Conservation (phyloP, 1,140 invertebrate genomes). For the Drosophila simulans region DNA sequence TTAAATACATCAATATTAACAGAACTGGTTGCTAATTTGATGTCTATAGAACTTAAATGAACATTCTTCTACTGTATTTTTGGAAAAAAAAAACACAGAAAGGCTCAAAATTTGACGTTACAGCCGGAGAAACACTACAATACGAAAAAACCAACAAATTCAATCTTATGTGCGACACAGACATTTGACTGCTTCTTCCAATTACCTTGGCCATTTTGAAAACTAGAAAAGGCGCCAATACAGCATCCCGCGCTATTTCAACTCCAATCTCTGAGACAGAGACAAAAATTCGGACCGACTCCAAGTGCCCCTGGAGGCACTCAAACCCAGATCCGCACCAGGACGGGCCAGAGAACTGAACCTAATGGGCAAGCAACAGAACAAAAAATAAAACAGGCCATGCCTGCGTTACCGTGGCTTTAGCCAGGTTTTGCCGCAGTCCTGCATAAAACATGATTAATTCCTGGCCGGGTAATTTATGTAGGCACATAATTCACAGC, state of each 20-base stretch:
- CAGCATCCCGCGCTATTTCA: constrained; percentile 29
- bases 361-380: constrained; percentile 62
- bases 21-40: too few species aligned
- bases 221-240: constrained; percentile 29
- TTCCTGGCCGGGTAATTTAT: constrained; percentile 80
- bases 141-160: background rate
- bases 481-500: constrained; percentile 83
- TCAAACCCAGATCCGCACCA: constrained; percentile 12
- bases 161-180: constrained; percentile 8
- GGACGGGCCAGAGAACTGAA: constrained; percentile 37
- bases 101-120: too few species aligned
- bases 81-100: too few species aligned
- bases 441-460: constrained; percentile 83
- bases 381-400: constrained; percentile 29
- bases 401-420: constrained; percentile 14
- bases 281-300: constrained; percentile 72
- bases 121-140: too few species aligned
- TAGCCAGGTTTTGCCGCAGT: constrained; percentile 38
- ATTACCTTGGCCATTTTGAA: constrained; percentile 16
- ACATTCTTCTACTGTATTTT: too few species aligned
- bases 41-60: too few species aligned
- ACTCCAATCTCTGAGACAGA: constrained; percentile 51
- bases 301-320: constrained; percentile 63
- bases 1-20: too few species aligned
- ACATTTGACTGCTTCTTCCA: constrained; percentile 32